Evolutionary conservation across 2,113 vertebrate genomes (phyloP).

Genomic region (Eurystomus gularis): DNA sequence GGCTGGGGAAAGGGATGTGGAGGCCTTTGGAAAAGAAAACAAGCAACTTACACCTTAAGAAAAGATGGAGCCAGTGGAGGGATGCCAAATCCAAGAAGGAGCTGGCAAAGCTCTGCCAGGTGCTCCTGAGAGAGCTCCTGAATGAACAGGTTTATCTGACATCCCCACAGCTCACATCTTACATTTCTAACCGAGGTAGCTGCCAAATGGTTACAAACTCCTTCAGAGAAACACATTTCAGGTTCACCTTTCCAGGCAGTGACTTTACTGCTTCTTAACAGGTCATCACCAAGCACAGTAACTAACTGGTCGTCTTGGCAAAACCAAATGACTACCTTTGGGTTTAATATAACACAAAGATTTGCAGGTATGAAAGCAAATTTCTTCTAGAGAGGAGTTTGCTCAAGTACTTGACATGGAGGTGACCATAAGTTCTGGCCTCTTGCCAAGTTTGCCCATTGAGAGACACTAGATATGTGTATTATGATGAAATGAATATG

Average conservation of each 20-base stretch:
- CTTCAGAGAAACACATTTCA: not conserved
- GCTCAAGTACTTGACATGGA: not conserved
- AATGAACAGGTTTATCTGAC: not conserved
- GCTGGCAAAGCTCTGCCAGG: not conserved
- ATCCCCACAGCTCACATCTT: not conserved
- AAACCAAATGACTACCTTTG: not conserved
- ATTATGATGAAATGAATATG: not conserved
- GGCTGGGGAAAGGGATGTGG: not conserved
- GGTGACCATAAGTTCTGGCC: not conserved
- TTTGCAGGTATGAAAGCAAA: not conserved
- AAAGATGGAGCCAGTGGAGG: not conserved
- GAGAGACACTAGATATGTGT: not conserved
- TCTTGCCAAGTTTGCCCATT: not conserved
- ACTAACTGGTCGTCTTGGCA: not conserved
- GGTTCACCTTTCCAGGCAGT: conserved; percentile 22
- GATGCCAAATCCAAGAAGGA: not conserved
- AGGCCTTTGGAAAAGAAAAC: not conserved
- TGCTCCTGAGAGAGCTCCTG: not conserved
- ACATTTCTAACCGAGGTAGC: not conserved
- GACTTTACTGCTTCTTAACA: conserved; percentile 15
- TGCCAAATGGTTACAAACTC: not conserved
- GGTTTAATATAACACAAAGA: not conserved
- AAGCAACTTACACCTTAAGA: not conserved
- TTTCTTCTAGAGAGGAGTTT: not conserved
- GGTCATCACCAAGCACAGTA: conserved; percentile 1